phyloP scores from a whole-genome alignment of 2,113 vertebrate genomes.

The Eurystomus gularis region DNA sequence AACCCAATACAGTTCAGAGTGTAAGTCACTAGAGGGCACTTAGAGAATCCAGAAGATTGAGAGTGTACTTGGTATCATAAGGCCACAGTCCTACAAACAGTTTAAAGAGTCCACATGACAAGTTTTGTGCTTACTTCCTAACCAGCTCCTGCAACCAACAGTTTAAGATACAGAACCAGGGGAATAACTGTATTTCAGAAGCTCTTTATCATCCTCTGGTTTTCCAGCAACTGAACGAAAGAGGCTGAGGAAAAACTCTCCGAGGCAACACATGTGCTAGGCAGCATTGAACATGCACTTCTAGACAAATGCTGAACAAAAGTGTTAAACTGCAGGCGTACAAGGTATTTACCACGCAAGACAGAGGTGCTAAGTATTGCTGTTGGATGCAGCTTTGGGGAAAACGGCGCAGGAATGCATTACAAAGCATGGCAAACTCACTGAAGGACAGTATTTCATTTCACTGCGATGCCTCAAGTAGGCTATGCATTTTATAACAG shows the following conservation, averaged over 20 bases:
- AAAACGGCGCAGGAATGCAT: background rate
- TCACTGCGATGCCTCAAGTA: background rate
- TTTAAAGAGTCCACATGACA: background rate
- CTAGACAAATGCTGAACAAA: background rate
- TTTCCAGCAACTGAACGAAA: background rate
- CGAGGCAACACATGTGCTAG: background rate
- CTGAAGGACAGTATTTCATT: background rate
- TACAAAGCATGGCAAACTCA: background rate
- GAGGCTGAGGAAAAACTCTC: background rate
- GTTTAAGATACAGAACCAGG: background rate
- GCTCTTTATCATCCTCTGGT: background rate
- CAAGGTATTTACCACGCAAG: background rate
- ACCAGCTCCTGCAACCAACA: background rate
- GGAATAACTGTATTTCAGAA: background rate
- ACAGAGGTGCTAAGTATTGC: background rate
- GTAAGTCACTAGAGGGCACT: conserved; percentile 41
- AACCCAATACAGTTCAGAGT: background rate
- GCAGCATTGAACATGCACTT: background rate
- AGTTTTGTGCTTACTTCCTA: background rate
- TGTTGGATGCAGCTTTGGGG: background rate
- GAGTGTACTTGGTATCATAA: background rate
- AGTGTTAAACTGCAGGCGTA: background rate
- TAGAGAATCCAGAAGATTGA: background rate
- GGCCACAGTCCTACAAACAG: background rate
- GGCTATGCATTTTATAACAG: background rate